Evolutionary conservation across 2,797 vertebrate genomes (phyloP), one percentile per base, ranked within the genome.

Genomic region (Enteromius trimaculatus): DNA sequence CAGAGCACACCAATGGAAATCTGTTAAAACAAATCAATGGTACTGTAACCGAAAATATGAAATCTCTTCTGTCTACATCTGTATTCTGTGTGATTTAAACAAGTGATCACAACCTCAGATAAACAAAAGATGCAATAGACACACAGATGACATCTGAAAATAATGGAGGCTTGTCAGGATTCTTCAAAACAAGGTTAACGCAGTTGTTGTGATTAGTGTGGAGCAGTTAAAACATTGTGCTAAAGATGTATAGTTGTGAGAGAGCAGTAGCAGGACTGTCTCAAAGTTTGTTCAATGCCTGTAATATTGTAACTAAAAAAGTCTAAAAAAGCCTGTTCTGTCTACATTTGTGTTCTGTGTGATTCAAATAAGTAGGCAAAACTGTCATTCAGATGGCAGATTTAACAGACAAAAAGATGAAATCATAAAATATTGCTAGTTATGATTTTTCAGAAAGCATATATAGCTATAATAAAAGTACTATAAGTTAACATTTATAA

Each of bases 151-250:
- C 47, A 53, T 47, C 42, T 47, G n/a, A 29, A 47, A 47, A 70
- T 70, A 70, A 70, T 70, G 6, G 39, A 49, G 62, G 39, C 39
- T 70, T 26, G n/a, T 44, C n/a, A 13, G 39, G 39, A 70, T 70
- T 70, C 39, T 16, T n/a, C 39, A 70, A 44, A 44, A 70, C 39
- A 34, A 9, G 21, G 19, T 55, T 60, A 39, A 42, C n/a, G n/a
- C 53, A 23, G 8, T 11, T 58, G n/a, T 23, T 58, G n/a, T 11
- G 23, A 62, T 1, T 62, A 29, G 60, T 16, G 26, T 31, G 26
- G 14, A 64, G 60, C 14, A 64, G 26, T 64, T 64, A 31, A 29
- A 23, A 17, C 14, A 31, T 17, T 64, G 26, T 17, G 60, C 26
- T 64, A 17, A 8, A 64, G 26, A 31, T 64, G 14, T 17, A 14